Evolutionary conservation across 2,113 vertebrate genomes (phyloP).

Genomic region (Elephas maximus): DNA sequence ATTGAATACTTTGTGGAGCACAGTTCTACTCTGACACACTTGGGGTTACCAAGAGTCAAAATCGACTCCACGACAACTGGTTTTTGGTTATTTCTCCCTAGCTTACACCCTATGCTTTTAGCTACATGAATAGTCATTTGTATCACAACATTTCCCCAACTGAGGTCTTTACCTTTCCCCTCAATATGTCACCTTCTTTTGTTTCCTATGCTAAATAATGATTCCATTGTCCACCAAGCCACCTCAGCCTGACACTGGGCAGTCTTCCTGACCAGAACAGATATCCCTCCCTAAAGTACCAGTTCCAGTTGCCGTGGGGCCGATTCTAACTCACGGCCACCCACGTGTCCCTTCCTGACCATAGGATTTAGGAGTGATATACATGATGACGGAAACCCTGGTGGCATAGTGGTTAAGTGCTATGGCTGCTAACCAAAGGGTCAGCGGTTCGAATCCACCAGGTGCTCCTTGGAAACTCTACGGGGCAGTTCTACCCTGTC

Average conservation of each 20-base stretch:
- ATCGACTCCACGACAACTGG: too few species aligned
- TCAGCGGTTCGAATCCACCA: too few species aligned
- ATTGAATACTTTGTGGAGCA: not conserved
- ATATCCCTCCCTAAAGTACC: not conserved
- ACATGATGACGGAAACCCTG: fast-evolving
- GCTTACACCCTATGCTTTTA: not conserved
- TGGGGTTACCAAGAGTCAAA: too few species aligned
- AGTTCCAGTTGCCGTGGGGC: not conserved
- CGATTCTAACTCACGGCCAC: too few species aligned
- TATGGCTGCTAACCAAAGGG: too few species aligned
- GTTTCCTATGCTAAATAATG: not conserved
- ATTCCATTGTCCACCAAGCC: not conserved
- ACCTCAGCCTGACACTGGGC: not conserved
- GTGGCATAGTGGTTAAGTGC: too few species aligned
- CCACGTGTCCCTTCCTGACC: not conserved
- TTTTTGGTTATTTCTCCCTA: too few species aligned
- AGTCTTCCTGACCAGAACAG: not conserved
- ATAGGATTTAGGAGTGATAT: fast-evolving
- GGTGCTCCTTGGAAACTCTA: too few species aligned
- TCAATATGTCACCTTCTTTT: not conserved
- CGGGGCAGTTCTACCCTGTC: too few species aligned
- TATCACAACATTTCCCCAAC: not conserved
- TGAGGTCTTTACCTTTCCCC: not conserved
- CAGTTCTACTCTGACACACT: too few species aligned
- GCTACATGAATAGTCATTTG: too few species aligned